phyloP scores from a whole-genome alignment of 2,797 vertebrate genomes.

The Meda fulgida region DNA sequence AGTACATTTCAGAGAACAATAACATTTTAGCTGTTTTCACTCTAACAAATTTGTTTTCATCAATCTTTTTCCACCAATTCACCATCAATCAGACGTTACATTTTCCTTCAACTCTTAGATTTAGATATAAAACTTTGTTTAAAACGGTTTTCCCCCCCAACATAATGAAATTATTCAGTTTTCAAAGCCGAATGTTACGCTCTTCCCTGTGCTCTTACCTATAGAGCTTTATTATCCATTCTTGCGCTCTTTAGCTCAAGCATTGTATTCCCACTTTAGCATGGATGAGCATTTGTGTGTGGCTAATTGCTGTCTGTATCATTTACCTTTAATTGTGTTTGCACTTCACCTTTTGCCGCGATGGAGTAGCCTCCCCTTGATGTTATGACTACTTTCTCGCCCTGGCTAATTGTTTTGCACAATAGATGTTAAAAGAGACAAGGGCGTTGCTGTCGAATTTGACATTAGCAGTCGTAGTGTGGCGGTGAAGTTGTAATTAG shows the following conservation, averaged over 20 bases:
- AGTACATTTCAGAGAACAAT: constrained; percentile 52
- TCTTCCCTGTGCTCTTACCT: constrained; percentile 42
- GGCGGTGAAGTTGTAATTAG: constrained; percentile 66
- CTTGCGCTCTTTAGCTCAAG: constrained; percentile 38
- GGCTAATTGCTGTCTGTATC: constrained; percentile 74
- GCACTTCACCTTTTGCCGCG: constrained; percentile 71
- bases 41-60: constrained; percentile 19
- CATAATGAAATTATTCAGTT: constrained; percentile 4
- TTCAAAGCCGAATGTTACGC: constrained; percentile 28
- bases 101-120: not conserved
- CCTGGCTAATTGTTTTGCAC: constrained; percentile 54
- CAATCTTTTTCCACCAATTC: not conserved
- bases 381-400: constrained; percentile 48
- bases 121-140: not conserved
- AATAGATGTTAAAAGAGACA: constrained; percentile 56
- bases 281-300: constrained; percentile 58
- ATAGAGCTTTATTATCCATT: constrained; percentile 65
- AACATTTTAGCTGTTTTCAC: constrained; percentile 42
- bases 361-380: constrained; percentile 52
- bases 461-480: constrained; percentile 57
- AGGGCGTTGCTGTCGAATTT: constrained; percentile 58
- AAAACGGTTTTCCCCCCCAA: no score
- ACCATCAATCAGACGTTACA: not conserved
- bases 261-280: constrained; percentile 53
- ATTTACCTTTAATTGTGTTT: constrained; percentile 70